Evolutionary conservation across 2,113 vertebrate genomes (phyloP), one percentile per base, ranked within the genome.

Genomic region (Podocnemis expansa): DNA sequence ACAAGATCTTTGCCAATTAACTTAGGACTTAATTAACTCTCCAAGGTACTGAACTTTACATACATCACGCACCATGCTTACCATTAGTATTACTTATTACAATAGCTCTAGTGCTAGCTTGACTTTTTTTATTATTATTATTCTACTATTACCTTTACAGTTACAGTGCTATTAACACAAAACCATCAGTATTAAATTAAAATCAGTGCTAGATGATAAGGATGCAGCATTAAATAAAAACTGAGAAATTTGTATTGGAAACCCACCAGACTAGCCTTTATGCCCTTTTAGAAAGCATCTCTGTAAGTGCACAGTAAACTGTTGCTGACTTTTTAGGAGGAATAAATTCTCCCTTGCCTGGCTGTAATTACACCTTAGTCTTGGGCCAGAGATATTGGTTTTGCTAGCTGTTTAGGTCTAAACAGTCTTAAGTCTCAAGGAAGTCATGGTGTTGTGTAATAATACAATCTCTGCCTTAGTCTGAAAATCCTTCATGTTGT

Each of bases 1-100:
- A 97, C 95, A 97, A 96, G 96, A 97, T 97, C 90, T 96, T 96
- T 98, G 93, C 86, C 96, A 98, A 98, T 98, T 98, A 98, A 97
- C 95, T 96, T 97, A 96, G 60, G 91, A 86, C 82, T 98, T 98
- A 98, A 98, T 98, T 97, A 98, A 97, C 95, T 97, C 97, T 98
- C 98, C 93, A 90, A 97, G 96, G 97, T 93, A 97, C 91, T 97
- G 97, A 98, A 97, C 96, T 98, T 98, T 87, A 93, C 93, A 97
- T 95, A 91, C 49, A 89, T 96, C 81, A 85, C 82, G 96, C 87
- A 82, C 78, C 93, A 45, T 87, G 87, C 70, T 94, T 96, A 95
- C 96, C 88, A 90, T 96, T 96, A 96, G 97, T 95, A 95, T 92
- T 96, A 95, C 93, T 96, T 92, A 96, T 90, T 96, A 89, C 87